Base-by-base conservation (phyloP, 2,888 invertebrate species). In the Drosophila cracens region DNA sequence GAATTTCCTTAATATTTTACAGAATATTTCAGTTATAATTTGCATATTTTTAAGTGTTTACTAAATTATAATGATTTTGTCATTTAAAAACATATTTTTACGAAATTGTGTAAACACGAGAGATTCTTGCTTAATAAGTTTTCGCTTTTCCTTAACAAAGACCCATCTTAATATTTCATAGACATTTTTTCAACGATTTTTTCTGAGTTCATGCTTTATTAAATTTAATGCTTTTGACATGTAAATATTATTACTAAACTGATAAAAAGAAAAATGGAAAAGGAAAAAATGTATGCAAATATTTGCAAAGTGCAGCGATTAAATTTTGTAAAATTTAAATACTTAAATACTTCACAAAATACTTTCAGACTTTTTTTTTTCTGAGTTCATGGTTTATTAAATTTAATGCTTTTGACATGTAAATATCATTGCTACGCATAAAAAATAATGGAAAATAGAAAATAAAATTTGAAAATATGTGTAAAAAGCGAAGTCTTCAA, bases 191-290 rank as follows among this genome's bases (percentile, higher is more conserved):
- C 21, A 46, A 54, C 48, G 31, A 21, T 49, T 16, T 57, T 18
- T 27, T n/a, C 7, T 3, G 25, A 40, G 11, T 46, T 34, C 46
- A 51, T 48, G 70, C 59, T 13, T 43, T 52, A 52, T 59, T 27
- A 40, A 70, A 53, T 59, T 60, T 36, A 16, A 51, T 63, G 61
- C 18, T 11, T 40, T 61, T 27, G 25, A 11, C 33, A 52, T 69
- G 59, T 38, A 52, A 68, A 68, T 56, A 57, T 43, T 56, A 34
- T 64, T 8, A 64, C 34, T 38, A 29, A 53, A 54, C 65, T 66
- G 18, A 3, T 16, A 6, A 18, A 34, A 36, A 43, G 1, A 49
- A 63, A 36, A 18, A 29, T 11, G 25, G 2, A 16, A 27, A 33
- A 34, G 7, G 27, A 21, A 61, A 31, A 29, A 36, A 13, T 64